Percentiles rank a stretch among this genome's conserved stretches.
Evolutionary conservation across 2,113 vertebrate genomes (phyloP).

Genomic region (Motacilla alba): DNA sequence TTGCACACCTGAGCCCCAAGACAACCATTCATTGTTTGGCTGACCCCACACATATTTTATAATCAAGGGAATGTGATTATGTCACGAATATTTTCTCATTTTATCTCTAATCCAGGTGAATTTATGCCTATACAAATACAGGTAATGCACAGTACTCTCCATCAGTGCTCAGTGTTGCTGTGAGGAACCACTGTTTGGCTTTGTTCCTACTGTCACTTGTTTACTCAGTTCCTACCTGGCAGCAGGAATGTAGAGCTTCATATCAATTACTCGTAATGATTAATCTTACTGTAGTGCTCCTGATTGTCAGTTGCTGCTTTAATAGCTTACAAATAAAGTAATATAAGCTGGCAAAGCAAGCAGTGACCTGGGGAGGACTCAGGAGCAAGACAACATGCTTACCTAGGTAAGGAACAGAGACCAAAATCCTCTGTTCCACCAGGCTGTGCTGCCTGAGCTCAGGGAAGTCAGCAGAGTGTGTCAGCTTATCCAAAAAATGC

Average conservation of each 20-base stretch:
- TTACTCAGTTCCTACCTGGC: not conserved
- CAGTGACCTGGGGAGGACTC: not conserved
- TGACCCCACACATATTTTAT: not conserved
- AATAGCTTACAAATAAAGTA: slow-evolving; percentile 46
- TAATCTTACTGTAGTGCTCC: not conserved
- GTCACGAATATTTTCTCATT: not conserved
- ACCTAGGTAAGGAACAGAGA: not conserved
- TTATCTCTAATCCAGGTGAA: not conserved
- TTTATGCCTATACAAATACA: not conserved
- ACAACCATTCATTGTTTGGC: not conserved
- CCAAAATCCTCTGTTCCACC: not conserved
- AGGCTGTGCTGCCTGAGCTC: not conserved
- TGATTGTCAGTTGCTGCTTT: not conserved
- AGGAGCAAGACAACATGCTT: not conserved
- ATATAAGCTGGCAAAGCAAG: not conserved
- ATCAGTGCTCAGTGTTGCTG: not conserved
- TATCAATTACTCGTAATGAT: not conserved
- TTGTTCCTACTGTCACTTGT: not conserved
- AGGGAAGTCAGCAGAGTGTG: not conserved
- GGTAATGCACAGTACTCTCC: not conserved
- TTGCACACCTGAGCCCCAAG: not conserved
- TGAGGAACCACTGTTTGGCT: not conserved
- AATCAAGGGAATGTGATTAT: not conserved
- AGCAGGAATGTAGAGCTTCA: not conserved
- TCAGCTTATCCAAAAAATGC: not conserved